A percentile compares a stretch with the other conserved stretches of the same genome.
Evolutionary conservation across 2,797 vertebrate genomes (phyloP).

Genomic region (Champsocephalus esox): DNA sequence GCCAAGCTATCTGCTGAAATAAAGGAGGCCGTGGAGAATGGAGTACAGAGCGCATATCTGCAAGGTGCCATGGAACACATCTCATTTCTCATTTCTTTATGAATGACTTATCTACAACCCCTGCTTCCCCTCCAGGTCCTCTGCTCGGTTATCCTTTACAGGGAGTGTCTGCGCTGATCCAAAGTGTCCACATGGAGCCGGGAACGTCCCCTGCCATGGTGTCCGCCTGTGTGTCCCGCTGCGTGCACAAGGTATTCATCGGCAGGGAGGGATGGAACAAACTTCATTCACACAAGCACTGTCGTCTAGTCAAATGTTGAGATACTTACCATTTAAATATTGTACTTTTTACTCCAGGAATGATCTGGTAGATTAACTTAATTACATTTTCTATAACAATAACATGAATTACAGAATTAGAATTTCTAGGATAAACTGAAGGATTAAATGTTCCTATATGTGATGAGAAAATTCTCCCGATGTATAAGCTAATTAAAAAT

Average conservation of each 20-base stretch:
- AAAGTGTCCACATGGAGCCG: slow-evolving; percentile 82
- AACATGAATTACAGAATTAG: too few species aligned
- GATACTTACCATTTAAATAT: too few species aligned
- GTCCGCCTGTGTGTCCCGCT: slow-evolving; percentile 93
- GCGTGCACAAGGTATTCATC: slow-evolving; percentile 90
- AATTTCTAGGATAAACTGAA: too few species aligned
- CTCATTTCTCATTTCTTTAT: background rate
- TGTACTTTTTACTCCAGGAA: too few species aligned
- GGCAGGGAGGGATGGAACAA: too few species aligned
- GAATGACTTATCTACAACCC: background rate
- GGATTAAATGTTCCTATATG: too few species aligned
- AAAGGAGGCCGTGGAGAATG: slow-evolving; percentile 89
- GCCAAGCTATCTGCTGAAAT: slow-evolving; percentile 80
- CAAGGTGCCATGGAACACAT: slow-evolving; percentile 84
- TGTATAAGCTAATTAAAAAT: too few species aligned
- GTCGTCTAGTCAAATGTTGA: too few species aligned
- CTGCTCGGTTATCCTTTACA: slow-evolving; percentile 92
- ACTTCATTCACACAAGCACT: too few species aligned
- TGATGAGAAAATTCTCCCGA: too few species aligned
- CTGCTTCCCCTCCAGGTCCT: slow-evolving; percentile 84
- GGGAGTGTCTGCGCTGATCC: slow-evolving; percentile 86
- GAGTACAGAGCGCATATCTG: slow-evolving; percentile 86
- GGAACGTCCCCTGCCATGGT: slow-evolving; percentile 93
- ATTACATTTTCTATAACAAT: too few species aligned
- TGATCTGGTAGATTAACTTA: too few species aligned